Evolutionary conservation across 2,888 invertebrate genomes (phyloP).

Genomic region (Tinea semifulvella): DNA sequence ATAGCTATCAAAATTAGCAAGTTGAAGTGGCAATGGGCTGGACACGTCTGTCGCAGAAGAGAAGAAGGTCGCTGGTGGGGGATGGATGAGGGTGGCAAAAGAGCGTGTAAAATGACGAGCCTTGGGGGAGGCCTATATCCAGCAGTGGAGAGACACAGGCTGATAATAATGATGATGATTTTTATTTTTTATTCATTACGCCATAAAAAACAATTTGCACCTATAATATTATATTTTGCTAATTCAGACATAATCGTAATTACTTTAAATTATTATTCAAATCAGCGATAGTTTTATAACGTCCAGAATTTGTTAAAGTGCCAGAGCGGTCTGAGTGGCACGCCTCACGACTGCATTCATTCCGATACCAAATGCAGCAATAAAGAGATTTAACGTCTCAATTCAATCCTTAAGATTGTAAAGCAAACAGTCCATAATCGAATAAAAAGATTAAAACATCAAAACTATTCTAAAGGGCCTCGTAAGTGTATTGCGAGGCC

Average conservation of each 20-base stretch:
- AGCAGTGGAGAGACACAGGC: too few species aligned
- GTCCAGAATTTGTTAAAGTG: constrained; percentile 37
- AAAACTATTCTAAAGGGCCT: constrained; percentile 32
- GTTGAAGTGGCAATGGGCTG: too few species aligned
- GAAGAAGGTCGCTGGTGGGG: too few species aligned
- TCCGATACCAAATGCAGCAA: constrained; percentile 15
- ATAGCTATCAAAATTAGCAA: too few species aligned
- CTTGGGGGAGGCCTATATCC: too few species aligned
- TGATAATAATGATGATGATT: too few species aligned
- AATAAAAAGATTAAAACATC: constrained; percentile 18
- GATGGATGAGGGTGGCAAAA: too few species aligned
- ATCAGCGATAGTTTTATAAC: constrained; percentile 46
- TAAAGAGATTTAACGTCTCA: constrained; percentile 28
- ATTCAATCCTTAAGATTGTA: constrained; percentile 41
- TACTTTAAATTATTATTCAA: constrained; percentile 14
- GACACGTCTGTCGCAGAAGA: too few species aligned
- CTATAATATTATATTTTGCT: too few species aligned
- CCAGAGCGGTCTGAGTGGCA: constrained; percentile 32
- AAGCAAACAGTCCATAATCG: constrained; percentile 50
- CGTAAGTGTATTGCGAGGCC: constrained; percentile 42
- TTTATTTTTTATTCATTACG: too few species aligned
- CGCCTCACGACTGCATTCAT: constrained; percentile 29
- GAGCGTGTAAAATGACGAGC: too few species aligned
- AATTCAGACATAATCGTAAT: constrained; percentile 12
- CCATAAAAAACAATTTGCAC: too few species aligned